Base-by-base conservation (phyloP, 2,113 vertebrate species). In the Grallaria varia region DNA sequence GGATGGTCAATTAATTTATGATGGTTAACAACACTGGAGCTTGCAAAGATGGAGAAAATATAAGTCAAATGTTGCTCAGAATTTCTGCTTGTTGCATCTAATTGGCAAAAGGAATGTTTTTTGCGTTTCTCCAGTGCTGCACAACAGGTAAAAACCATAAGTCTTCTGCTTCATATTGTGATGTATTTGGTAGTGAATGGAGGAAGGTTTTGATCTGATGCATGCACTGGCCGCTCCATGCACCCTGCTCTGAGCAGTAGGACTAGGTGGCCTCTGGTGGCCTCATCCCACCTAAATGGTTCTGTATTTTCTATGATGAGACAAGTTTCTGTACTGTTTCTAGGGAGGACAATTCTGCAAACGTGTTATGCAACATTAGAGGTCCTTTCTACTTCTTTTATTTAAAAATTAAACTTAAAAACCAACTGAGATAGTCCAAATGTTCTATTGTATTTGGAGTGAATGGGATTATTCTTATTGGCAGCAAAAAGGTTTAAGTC, bases 141-240 rank as follows among this genome's bases (percentile, higher is more conserved):
- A 40, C 23, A 55, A 42, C 25, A 49, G 42, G 19, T 82, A 6
- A n/a, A 3, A 1, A 33, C 13, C 27, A 3, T 5, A 40, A 49
- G 60, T 58, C 12, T 69, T 76, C 12, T 64, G 27, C 45, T 89
- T 64, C 12, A 6, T 25, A 27, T 72, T 39, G 44, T 69, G 76
- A 8, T 73, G 37, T 19, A 4, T 31, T 52, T 4, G 3, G 33
- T 44, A 25, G 4, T 64, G 37, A 60, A 37, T n/a, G 45, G 59
- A 56, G 31, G 23, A 31, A 19, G 52, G 40, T 22, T 74, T 27
- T 84, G 37, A 3, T 8, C 12, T 37, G 47, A 63, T 21, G 10
- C 9, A 4, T 3, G 15, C 10, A 2, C 31, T 39, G 35, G 9
- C 23, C 27, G 5, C 20, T 58, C 24, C 0, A 0, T 6, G 28